These are phyloP conservation scores for Pomacea maculata DNA, from an alignment of 1,140 invertebrate species.

Conservation along the genomic window DNA sequence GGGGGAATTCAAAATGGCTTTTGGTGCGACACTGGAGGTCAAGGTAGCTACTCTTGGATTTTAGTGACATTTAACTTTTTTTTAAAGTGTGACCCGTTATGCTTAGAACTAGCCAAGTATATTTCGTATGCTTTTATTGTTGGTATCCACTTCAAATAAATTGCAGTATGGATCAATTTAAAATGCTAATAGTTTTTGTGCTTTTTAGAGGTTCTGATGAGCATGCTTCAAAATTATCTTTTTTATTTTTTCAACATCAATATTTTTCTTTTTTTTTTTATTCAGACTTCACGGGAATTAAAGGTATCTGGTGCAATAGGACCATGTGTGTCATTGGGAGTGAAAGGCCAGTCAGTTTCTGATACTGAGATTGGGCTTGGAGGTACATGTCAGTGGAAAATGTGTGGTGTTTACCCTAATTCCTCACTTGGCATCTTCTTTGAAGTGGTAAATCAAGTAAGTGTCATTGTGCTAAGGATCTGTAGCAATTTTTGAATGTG, in stretches of 20 bases:
- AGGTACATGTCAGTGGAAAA: conserved; percentile 97
- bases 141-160: background rate
- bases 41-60: conserved; percentile 70
- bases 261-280: conserved; percentile 27
- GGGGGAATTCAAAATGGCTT: conserved; percentile 96
- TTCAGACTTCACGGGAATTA: conserved; percentile 71
- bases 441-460: conserved; percentile 91
- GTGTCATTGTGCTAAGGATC: background rate
- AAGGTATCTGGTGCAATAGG: conserved; percentile 94
- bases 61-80: background rate
- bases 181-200: background rate
- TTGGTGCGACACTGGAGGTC: conserved; percentile 95
- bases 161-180: background rate
- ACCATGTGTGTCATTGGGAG: conserved; percentile 91
- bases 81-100: background rate
- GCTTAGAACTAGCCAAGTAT: too few relatives aligned
- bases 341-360: conserved; percentile 87
- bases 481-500: too few relatives aligned
- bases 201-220: background rate
- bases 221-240: too few relatives aligned
- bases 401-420: conserved; percentile 92
- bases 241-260: too few relatives aligned
- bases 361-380: conserved; percentile 95
- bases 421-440: conserved; percentile 95
- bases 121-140: too few relatives aligned